Evolutionary conservation across 2,113 vertebrate species (phyloP), one percentile per base, ranked within the genome.

Genomic region (Nestor notabilis): DNA sequence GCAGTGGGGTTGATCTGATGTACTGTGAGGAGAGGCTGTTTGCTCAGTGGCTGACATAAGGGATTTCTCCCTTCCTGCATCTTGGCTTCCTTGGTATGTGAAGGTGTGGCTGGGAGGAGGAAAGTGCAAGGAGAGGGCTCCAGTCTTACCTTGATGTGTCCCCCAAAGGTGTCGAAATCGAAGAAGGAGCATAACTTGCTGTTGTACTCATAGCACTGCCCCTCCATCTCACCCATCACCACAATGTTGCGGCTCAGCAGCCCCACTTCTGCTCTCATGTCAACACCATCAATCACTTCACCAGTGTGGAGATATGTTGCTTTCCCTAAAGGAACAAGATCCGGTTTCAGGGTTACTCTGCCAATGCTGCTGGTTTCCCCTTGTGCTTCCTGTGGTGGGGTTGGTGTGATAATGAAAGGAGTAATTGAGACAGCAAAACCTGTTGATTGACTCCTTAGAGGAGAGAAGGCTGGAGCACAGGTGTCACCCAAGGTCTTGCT

Each of bases 231-330:
- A 0, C 99, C 99, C 87, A 95, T 98, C 64, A 99, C 79, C 69
- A 99, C 89, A 8, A 99, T 71, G 75, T 99, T 99, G 39, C 98
- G 98, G 86, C 95, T 99, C 87, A 99, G 98, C 69, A 99, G 98
- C n/a, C 99, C 99, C 13, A 99, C 99, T 89, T 99, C 99, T 0
- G 99, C 99, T 49, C 99, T 90, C 99, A 99, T 99, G 97, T 99
- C 99, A 11, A 99, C 97, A 0, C 99, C 99, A 0, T 99, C 99
- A 2, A 99, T 89, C 19, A 98, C 97, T 95, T 99, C 99, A 0
- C 99, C 99, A 1, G 98, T 94, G 91, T 99, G 99, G 76, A 99
- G 96, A 88, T 99, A 99, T 5, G 24, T 70, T 1, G 99, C 98
- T 68, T 99, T 99, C 86, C 99, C 99, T 99, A 91, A 50, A 94